Base-by-base conservation (phyloP, 2,113 vertebrate species). In the Pleuronectes platessa region DNA sequence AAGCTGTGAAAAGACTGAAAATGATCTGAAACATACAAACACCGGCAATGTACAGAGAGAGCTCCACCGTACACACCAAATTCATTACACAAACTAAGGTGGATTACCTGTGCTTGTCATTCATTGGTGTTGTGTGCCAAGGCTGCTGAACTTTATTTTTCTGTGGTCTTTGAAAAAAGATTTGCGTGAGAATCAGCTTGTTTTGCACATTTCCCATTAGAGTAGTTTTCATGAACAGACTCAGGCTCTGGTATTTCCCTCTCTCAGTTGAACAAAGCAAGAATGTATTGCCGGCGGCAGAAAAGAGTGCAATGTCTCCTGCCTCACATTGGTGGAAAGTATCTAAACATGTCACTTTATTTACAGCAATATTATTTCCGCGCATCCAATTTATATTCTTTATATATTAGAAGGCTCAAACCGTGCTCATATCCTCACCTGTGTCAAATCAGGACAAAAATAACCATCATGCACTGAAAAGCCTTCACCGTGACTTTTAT, bases 91-190 rank as follows among this genome's bases (percentile, higher is more conserved):
- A 67, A 31, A 63, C 79, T 60, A 40, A 49, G 45, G 69, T 74
- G 79, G 66, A 74, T 73, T 86, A 51, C 82, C 60, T 40, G 40
- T 37, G 21, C 45, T 18, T 82, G 80, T 80, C 85, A 53, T 3
- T 83, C 80, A 75, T 17, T 47, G 63, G 15, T 18, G 54, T 40
- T 54, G 31, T 21, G 63, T 68, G 42, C 23, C 4, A n/a, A 61
- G 3, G 45, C 45, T 31, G 51, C 53, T 35, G 21, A 53, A 53
- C 35, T 69, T 69, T 68, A 51, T 35, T 26, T n/a, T 21, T n/a
- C 24, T 61, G 40, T 71, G 35, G 73, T 45, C 26, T 61, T 42
- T 58, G 18, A 74, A 83, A 81, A 42, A 11, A 45, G 54, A 54
- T 78, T 71, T 51, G 21, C 71, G 35, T 13, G 49, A 31, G n/a